Percentiles rank a stretch among this genome's conserved stretches.
Conservation (phyloP, 1,140 invertebrate species). For the Holcopasites calliopsidis region DNA sequence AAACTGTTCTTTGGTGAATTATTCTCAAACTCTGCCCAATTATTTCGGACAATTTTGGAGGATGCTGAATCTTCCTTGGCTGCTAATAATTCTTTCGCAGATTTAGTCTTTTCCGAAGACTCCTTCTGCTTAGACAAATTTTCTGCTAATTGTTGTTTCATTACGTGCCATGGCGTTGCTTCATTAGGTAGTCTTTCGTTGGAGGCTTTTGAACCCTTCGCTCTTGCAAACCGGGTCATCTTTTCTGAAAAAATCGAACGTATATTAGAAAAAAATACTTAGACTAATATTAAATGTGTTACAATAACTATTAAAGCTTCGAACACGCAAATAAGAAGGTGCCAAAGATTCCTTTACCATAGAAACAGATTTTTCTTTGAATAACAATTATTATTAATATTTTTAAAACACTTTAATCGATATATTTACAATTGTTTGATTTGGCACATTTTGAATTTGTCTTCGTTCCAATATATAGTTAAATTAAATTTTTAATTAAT, state of each 20-base stretch:
- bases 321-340: no score
- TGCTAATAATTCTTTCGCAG: slow-evolving; percentile 67
- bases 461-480: no score
- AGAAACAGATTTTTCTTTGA: no score
- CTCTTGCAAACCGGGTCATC: slow-evolving; percentile 89
- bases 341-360: not conserved
- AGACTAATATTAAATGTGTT: no score
- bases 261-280: no score
- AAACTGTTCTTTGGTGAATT: slow-evolving; percentile 45
- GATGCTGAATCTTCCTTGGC: slow-evolving; percentile 61
- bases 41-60: slow-evolving; percentile 54
- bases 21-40: slow-evolving; percentile 73
- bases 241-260: no score
- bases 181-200: slow-evolving; percentile 85
- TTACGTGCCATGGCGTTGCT: slow-evolving; percentile 86
- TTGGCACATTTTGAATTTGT: not conserved
- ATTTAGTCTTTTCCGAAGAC: slow-evolving; percentile 70
- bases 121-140: slow-evolving; percentile 68
- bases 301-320: no score
- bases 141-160: slow-evolving; percentile 83
- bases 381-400: not conserved
- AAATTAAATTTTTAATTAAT: no score
- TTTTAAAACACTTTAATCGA: not conserved
- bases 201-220: slow-evolving; percentile 87
- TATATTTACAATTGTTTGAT: not conserved